Evolutionary conservation across 2,797 vertebrate genomes (phyloP), one percentile per base, ranked within the genome.

Genomic region (Brachymystax lenok): DNA sequence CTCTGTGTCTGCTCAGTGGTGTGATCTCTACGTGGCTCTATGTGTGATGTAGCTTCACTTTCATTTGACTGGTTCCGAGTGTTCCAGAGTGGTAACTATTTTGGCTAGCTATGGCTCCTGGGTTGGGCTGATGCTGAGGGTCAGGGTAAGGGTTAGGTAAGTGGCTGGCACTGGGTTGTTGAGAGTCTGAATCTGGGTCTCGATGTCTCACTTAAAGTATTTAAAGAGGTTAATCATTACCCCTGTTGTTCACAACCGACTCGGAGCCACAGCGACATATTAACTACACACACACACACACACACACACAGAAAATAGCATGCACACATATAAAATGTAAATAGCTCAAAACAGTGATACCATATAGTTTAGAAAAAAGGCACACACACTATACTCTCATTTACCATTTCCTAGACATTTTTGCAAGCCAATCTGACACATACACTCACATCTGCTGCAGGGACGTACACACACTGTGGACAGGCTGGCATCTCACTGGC

Each of bases 401-500:
- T 79, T 76, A 78, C 68, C 71, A 71, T 74, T 61, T 87, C 75
- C 78, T 79, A 87, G 83, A 80, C 77, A 80, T 68, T 51, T 73
- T 61, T 64, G 77, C 64, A 16, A 50, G 30, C 33, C 35, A 77
- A 64, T 19, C 2, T 40, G 71, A 80, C 70, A 75, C 56, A 74
- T 16, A 69, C 73, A 80, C 74, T 85, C 76, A 86, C 82, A 86
- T 80, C 79, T 80, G 79, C 84, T 76, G 33, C 77, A 67, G 64
- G 27, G 33, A 70, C 14, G 27, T 21, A 79, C 80, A 82, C 76
- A 85, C 30, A 64, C 77, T 80, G 77, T 84, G 56, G 86, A 76
- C 86, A 85, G 88, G 85, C 87, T 88, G 92, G 86, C 88, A 86
- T 91, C 90, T 85, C 70, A 59, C 88, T 90, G 90, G 87, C 89